A percentile compares a stretch with the other conserved stretches of the same genome.
Conservation (phyloP, 2,797 vertebrate genomes). For the Gallirallus australis region DNA sequence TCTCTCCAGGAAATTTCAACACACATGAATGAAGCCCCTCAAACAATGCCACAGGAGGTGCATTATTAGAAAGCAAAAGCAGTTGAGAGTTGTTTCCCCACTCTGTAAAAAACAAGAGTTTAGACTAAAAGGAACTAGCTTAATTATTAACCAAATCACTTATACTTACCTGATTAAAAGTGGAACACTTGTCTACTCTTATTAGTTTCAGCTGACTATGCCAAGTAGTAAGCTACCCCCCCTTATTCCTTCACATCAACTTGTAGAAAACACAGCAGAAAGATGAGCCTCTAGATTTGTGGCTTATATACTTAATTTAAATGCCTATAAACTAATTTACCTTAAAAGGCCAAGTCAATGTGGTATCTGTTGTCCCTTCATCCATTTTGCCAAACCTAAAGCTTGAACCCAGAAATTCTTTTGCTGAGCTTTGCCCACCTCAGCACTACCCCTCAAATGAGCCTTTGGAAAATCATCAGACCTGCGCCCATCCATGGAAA, state of each 20-base stretch:
- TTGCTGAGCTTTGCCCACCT: neutral
- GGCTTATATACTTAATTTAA: neutral
- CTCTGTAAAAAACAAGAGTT: neutral
- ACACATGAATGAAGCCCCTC: neutral
- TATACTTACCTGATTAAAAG: neutral
- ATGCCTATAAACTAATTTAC: neutral
- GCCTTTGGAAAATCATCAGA: neutral
- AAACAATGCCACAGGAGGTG: neutral
- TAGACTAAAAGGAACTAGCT: neutral
- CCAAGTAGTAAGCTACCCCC: neutral
- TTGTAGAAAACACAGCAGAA: neutral
- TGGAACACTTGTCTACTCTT: neutral
- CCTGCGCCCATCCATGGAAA: fast-evolving
- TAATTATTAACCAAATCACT: neutral
- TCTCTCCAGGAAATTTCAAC: neutral
- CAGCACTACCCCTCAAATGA: neutral
- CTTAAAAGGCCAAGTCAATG: neutral
- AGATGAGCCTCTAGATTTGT: neutral
- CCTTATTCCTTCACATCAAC: neutral
- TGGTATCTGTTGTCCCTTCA: neutral
- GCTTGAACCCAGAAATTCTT: slow-evolving; percentile 6
- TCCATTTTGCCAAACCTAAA: slow-evolving; percentile 10
- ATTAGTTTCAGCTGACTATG: neutral
- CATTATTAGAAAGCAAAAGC: neutral
- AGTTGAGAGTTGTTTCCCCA: neutral